Evolutionary conservation across 2,113 vertebrate genomes (phyloP).

Genomic region (Leptocoma aspasia): DNA sequence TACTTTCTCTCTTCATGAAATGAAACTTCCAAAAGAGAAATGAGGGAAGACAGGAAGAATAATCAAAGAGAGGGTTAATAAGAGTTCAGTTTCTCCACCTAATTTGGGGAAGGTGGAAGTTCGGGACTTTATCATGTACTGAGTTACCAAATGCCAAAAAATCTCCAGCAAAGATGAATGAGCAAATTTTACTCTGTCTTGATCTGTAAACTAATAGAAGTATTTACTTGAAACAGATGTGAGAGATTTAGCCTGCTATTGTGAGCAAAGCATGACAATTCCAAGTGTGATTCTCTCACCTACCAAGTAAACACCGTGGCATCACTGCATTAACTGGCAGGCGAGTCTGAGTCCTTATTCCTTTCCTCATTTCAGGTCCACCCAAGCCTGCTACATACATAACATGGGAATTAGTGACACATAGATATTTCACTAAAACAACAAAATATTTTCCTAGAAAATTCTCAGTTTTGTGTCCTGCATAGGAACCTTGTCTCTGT

Average conservation of each 20-base stretch:
- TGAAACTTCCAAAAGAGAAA: not conserved
- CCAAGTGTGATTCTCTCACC: not conserved
- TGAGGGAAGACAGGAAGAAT: not conserved
- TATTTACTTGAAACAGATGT: not conserved
- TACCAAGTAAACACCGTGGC: not conserved
- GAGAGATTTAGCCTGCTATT: not conserved
- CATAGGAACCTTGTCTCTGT: not conserved
- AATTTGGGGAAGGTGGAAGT: not conserved
- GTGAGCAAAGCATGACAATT: not conserved
- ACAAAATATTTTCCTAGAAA: not conserved
- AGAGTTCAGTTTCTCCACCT: not conserved
- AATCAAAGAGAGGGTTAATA: not conserved
- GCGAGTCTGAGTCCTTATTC: not conserved
- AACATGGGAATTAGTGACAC: not conserved
- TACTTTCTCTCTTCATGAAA: not conserved
- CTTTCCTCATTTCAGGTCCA: not conserved
- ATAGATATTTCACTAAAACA: not conserved
- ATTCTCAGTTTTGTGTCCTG: not conserved
- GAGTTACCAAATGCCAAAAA: not conserved
- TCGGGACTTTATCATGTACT: not conserved
- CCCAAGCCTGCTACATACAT: not conserved
- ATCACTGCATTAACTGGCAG: not conserved
- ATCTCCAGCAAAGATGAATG: not conserved
- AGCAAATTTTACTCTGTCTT: not conserved
- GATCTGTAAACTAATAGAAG: not conserved